Evolutionary conservation across 53 echinoderm and acorn worm genomes (phyloP).

Genomic region (Actinopyga echinites): DNA sequence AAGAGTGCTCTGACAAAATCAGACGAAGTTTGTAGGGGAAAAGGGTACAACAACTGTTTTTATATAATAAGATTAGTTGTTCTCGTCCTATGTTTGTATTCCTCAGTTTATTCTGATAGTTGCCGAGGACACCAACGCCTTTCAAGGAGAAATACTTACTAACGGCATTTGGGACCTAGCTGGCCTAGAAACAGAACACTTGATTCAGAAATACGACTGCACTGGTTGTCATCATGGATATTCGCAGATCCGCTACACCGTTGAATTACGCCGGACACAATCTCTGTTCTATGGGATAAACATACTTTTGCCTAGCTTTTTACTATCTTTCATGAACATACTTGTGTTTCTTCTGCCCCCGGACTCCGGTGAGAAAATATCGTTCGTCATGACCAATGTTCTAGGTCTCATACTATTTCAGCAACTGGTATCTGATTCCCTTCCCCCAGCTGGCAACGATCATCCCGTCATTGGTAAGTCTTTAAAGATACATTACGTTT

Average conservation of each 20-base stretch:
- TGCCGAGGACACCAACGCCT: background rate
- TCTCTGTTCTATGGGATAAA: constrained; percentile 53
- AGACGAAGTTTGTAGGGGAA: too few species aligned
- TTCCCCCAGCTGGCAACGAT: constrained; percentile 57
- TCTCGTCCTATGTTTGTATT: too few species aligned
- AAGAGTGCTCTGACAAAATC: too few species aligned
- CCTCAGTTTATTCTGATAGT: background rate
- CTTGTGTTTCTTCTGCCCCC: constrained; percentile 61
- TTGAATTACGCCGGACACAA: background rate
- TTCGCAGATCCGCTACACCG: constrained; percentile 5
- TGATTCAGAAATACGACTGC: background rate
- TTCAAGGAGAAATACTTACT: background rate
- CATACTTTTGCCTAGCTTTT: constrained; percentile 57
- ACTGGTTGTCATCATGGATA: background rate
- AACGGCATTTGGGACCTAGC: background rate
- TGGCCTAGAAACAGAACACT: background rate
- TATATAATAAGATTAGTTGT: too few species aligned
- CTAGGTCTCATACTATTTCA: constrained; percentile 70
- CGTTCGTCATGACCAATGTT: constrained; percentile 66
- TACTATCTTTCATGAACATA: constrained; percentile 50
- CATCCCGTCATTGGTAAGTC: constrained; percentile 61
- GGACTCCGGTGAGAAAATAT: constrained; percentile 78
- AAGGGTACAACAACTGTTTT: too few species aligned
- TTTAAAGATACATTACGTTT: background rate
- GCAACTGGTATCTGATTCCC: constrained; percentile 53